Base-by-base conservation (phyloP, 2,113 vertebrate genomes). In the Fulica atra region DNA sequence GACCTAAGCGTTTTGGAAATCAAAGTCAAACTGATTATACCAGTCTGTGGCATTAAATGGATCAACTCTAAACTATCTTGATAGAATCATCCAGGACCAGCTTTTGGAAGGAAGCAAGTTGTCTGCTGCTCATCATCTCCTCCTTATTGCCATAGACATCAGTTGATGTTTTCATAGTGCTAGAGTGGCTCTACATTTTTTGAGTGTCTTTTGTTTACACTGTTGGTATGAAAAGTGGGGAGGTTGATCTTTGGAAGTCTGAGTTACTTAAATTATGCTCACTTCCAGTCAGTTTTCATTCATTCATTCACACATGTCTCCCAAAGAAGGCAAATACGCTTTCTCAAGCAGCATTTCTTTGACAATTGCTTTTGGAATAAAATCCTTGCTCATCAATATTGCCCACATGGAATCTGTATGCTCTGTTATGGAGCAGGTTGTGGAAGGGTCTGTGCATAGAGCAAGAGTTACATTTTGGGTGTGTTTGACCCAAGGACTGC, bases 1-100 rank as follows among this genome's bases (percentile, higher is more conserved):
- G 53, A 91, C 65, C 11, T 66, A 77, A 87, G 11, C 14, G 35
- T 91, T 94, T 84, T 85, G 56, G 42, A 89, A 94, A 81, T 16
- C n/a, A 23, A 72, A 72, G n/a, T 79, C 53, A 91, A 76, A 63
- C 31, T 44, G 24, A 65, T 35, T 85, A 26, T 13, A 50, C 60
- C 64, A 66, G 26, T n/a, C 24, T 77, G 48, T 38, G 19, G 12
- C 51, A 88, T 63, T 78, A 86, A 71, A 78, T 0, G 0, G 38
- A 71, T 80, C 25, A 71, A 11, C 28, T 63, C 54, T 63, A 38
- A 87, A 60, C 33, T 81, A 12, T 77, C 60, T 70, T 86, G 36
- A n/a, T 84, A 89, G 16, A 59, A 26, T 23, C 26, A 53, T 19
- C 18, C 23, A 38, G 38, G 18, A 46, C 17, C 57, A 12, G 13